Evolutionary conservation across 2,113 vertebrate species (phyloP), one percentile per base, ranked within the genome.

Genomic region (Chamaetylas fuelleborni): DNA sequence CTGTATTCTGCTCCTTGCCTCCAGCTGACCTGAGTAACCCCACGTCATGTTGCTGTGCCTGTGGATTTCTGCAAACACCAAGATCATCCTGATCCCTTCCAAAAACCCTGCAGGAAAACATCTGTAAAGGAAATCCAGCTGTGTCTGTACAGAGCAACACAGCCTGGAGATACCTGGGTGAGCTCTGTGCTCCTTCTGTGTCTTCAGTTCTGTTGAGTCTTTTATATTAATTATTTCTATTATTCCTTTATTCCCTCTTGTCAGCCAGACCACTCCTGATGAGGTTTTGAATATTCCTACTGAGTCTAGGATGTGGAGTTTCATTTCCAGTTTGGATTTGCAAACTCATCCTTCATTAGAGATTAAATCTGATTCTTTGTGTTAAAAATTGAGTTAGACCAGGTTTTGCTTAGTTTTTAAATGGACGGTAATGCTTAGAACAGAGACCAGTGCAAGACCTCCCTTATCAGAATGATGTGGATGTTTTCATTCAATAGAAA

Each of bases 101-200:
- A 53, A 71, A 69, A 82, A 69, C 33, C 14, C 5, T 43, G 74
- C 38, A 62, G 78, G 90, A 91, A 92, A 93, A 91, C 81, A 88
- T 69, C 89, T 85, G 73, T 28, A 66, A 79, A 77, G 67, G 71
- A 93, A 91, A 90, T 73, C 79, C 85, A 88, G 78, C 81, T 92
- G 93, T 19, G 84, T 14, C 62, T 42, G 79, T 5, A 9, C 53
- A 53, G 82, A 38, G 62, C 56, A 20, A 1, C n/a, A 76, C 29
- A 8, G 70, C 84, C 86, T 36, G 48, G 65, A 60, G 65, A 33
- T 24, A n/a, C 60, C 70, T 67, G 70, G 50, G 57, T 15, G 74
- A 94, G 47, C 60, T 86, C 43, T 58, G 38, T 19, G 36, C 50
- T 83, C 64, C 4, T 6, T 38, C 17, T 3, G 6, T 36, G 42